Evolutionary conservation across 35 echinoderm and acorn worm genomes (phyloP), one percentile per base, ranked within the genome.

Genomic region (Apostichopus parvimensis): DNA sequence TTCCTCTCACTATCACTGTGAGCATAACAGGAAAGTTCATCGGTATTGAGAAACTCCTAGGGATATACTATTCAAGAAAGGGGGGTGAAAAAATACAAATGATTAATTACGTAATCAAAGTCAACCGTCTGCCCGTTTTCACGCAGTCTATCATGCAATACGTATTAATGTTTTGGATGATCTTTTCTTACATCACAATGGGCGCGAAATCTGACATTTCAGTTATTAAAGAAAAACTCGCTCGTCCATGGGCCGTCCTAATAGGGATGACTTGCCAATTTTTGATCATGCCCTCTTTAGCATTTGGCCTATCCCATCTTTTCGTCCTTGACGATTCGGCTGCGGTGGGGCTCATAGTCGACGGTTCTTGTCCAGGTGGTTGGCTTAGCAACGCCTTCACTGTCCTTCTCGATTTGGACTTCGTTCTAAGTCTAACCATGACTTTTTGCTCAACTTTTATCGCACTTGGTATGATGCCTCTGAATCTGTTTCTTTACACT

Each of bases 371-470:
- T 64, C 97, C 97, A 1, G 97, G 97, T 57, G 97, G 97, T 4
- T 95, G 93, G 94, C 86, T 95, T 2, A 95, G 94, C 53, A 98
- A 98, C 54, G 88, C 94, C 6, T 93, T 99, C 52, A 91, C 90
- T 85, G 73, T 96, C 5, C 78, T 99, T 0, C 78, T 96, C n/a
- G 95, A 95, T 65, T 90, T 91, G 54, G 95, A 99, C 79, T 94
- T 99, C 61, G 90, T 95, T 56, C 86, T 99, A 1, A 99, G 97
- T 66, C 82, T 99, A 53, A 99, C 95, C 7, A 99, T 99, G 97
- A 99, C 97, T 6, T 91, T 93, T 54, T 96, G 79, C 28, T 94
- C 93, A 0, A 99, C 97, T 9, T 56, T 99, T 45, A 71, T 99
- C 5, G 94, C 95, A 5, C 86, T 99, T 24, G 97, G 97, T 12